phyloP scores from a whole-genome alignment of 2,113 vertebrate genomes.

The Myrmecobius fasciatus region DNA sequence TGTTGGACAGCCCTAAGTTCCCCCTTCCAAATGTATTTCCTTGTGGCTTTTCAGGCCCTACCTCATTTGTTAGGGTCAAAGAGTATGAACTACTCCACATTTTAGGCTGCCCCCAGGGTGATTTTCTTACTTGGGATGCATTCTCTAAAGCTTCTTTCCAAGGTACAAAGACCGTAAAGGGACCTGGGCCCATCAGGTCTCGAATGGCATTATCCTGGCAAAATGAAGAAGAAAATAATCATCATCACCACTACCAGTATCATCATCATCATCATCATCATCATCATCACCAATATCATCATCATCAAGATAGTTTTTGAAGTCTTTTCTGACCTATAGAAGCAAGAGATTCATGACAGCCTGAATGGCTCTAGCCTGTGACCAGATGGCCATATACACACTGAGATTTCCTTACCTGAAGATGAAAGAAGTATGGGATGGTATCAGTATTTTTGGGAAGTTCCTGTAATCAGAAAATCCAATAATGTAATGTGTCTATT shows the following conservation, averaged over 20 bases:
- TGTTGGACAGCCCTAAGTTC: background rate
- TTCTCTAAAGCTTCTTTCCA: conserved; percentile 50
- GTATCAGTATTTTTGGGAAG: conserved; percentile 79
- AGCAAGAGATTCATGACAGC: background rate
- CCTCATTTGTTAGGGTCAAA: background rate
- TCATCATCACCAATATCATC: too few relatives aligned
- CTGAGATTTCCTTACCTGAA: conserved; percentile 83
- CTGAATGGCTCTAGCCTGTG: background rate
- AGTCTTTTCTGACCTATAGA: background rate
- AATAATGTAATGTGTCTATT: background rate
- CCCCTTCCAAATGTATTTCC: background rate
- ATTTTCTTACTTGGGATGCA: conserved; percentile 78
- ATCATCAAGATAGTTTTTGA: background rate
- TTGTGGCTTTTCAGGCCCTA: background rate
- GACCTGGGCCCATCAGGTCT: conserved; percentile 85
- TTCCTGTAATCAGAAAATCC: conserved; percentile 85
- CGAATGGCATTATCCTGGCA: conserved; percentile 82
- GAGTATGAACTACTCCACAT: background rate
- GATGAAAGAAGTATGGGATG: conserved; percentile 82
- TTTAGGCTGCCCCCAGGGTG: background rate
- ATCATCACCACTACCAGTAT: too few relatives aligned
- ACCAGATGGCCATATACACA: background rate
- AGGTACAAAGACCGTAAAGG: conserved; percentile 93
- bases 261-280: too few relatives aligned
- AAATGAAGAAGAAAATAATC: background rate